phyloP scores from a whole-genome alignment of 2,888 invertebrate genomes.

The Biston stratarius region DNA sequence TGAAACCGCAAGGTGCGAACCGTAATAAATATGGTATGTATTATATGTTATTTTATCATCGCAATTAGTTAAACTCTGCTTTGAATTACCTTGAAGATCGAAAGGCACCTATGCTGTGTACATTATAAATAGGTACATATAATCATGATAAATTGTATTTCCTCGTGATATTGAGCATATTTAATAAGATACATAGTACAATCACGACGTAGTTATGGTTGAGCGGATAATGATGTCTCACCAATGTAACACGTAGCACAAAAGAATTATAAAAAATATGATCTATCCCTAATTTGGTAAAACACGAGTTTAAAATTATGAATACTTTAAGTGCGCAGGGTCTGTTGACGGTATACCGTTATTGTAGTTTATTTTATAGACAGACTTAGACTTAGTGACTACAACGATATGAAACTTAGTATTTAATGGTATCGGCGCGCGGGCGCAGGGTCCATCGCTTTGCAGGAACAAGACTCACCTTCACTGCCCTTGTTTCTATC shows the following conservation, averaged over 20 bases:
- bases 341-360: too few relatives aligned
- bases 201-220: neutral
- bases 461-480: too few relatives aligned
- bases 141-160: slow-evolving; percentile 10
- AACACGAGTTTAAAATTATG: too few relatives aligned
- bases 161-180: slow-evolving; percentile 11
- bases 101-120: neutral
- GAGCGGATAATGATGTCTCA: neutral
- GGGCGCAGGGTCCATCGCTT: too few relatives aligned
- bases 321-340: too few relatives aligned
- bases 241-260: neutral
- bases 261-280: too few relatives aligned
- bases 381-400: too few relatives aligned
- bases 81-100: neutral
- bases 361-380: too few relatives aligned
- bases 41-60: neutral
- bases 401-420: too few relatives aligned
- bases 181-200: neutral
- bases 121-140: neutral
- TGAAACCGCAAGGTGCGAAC: neutral
- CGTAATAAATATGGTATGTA: neutral
- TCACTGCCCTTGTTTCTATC: too few relatives aligned
- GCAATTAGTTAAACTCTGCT: neutral
- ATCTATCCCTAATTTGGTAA: too few relatives aligned
- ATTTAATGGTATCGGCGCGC: too few relatives aligned